Evolutionary conservation across 2,888 invertebrate species (phyloP).

Genomic region (Blomia tropicalis): DNA sequence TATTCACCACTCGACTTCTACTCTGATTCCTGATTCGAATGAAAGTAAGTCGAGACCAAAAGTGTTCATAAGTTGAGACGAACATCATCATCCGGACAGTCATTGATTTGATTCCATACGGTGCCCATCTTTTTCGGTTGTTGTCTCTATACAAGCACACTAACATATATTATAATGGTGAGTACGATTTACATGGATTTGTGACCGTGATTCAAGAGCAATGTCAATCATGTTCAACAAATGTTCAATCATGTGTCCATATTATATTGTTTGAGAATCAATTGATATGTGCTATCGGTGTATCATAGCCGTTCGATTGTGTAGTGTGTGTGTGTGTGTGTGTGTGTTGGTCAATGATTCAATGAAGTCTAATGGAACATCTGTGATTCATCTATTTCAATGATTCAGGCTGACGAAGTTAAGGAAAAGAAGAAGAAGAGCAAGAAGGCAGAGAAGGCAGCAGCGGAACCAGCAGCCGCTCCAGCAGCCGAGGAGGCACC

Average conservation of each 20-base stretch:
- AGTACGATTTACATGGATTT: too few relatives aligned
- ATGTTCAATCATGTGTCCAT: too few relatives aligned
- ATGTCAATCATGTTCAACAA: too few relatives aligned
- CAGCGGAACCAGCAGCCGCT: conserved; percentile 17
- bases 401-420: conserved; percentile 28
- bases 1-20: too few relatives aligned
- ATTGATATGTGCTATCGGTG: too few relatives aligned
- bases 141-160: not conserved
- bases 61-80: not conserved
- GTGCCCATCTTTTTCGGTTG: not conserved
- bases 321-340: too few relatives aligned
- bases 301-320: too few relatives aligned
- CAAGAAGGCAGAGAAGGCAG: conserved; percentile 26
- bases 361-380: too few relatives aligned
- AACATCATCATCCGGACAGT: not conserved
- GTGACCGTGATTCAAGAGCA: too few relatives aligned
- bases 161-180: too few relatives aligned
- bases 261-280: too few relatives aligned
- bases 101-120: not conserved
- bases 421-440: conserved; percentile 30
- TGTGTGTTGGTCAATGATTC: too few relatives aligned
- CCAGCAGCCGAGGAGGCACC: conserved; percentile 4
- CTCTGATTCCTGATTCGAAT: not conserved
- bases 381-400: not conserved
- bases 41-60: not conserved